Evolutionary conservation across 2,797 vertebrate species (phyloP), one percentile per base, ranked within the genome.

Genomic region (Bovichtus diacanthus): DNA sequence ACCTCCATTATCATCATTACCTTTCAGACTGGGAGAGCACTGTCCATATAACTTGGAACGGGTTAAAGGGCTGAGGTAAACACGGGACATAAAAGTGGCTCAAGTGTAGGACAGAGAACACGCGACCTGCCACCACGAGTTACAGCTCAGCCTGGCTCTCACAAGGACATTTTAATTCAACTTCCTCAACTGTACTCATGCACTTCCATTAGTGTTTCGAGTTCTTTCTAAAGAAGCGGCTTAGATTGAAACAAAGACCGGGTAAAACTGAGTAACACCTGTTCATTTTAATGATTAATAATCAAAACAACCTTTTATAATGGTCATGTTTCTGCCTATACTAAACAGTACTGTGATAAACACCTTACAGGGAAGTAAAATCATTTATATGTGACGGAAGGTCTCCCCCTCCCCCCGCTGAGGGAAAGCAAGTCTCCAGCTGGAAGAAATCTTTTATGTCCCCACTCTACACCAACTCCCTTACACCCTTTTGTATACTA

Each of bases 91-190:
- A 19, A 65, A 68, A 36, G 43, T 29, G 27, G 36, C 59, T 82
- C 39, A 65, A 70, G 70, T 41, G 51, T 27, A 51, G 31, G 7
- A 74, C 60, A 65, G 70, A 53, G 10, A 54, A 16, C 25, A 46
- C 41, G 38, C 53, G 71, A 83, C 64, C 51, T 67, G 54, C 12
- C 76, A 47, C 31, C 29, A 54, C 36, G 53, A 36, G 59, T 49
- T 61, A 53, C 50, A 62, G 50, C 43, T 58, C 65, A 46, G 31
- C n/a, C 15, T 4, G 16, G 29, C 62, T 62, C 27, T 18, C 9
- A 53, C 65, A 56, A 83, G 85, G 70, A 78, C 73, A 86, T 83
- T 87, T 81, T 21, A 38, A 71, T 74, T 61, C 27, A 23, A 31
- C n/a, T n/a, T n/a, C n/a, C n/a, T n/a, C n/a, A n/a, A n/a, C n/a